Base-by-base conservation (phyloP, 2,797 vertebrate species). In the Schizothorax lantsangensis region DNA sequence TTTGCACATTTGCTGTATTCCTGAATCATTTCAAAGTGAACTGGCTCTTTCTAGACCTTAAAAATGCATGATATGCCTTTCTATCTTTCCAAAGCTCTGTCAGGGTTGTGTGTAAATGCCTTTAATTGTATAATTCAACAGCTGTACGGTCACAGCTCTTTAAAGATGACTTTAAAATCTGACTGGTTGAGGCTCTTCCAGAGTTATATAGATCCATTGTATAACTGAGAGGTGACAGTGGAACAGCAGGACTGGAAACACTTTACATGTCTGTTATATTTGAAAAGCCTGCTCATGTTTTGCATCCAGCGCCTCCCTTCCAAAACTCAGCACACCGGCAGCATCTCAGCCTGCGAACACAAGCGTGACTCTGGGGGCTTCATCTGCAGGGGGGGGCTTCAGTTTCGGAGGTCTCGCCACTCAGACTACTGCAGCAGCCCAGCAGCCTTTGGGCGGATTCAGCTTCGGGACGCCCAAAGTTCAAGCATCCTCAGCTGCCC, bases 401-500 rank as follows among this genome's bases (percentile, higher is more conserved):
- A 62, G 92, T 0, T 86, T 96, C n/a, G 94, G 95, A 47, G 81
- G 62, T 40, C 90, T 59, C 73, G 3, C 38, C 36, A 87, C 86
- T 71, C 96, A 85, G 91, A 91, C 90, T 91, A 92, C 95, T 0
- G 30, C 91, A 10, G 91, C 73, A 43, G 40, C 40, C 43, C 90
- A 88, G 85, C 89, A 82, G 62, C 38, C 88, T 23, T 90, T 95
- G 57, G 95, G 91, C 6, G 95, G 94, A 21, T 96, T 96, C 86
- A 88, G 78, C 78, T 96, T 96, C 52, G 95, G 94, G 7, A 30
- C 85, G 0, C 43, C 89, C 15, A 96, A 96, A 85, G 90, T 94
- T 26, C 95, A 95, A 85, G 88, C 89, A 66, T 92, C 94, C 74
- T 79, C 93, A 14, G 83, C 79, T 6, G 69, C 93, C 4, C 91